Evolutionary conservation across 2,113 vertebrate genomes (phyloP).

Genomic region (Willisornis vidua): DNA sequence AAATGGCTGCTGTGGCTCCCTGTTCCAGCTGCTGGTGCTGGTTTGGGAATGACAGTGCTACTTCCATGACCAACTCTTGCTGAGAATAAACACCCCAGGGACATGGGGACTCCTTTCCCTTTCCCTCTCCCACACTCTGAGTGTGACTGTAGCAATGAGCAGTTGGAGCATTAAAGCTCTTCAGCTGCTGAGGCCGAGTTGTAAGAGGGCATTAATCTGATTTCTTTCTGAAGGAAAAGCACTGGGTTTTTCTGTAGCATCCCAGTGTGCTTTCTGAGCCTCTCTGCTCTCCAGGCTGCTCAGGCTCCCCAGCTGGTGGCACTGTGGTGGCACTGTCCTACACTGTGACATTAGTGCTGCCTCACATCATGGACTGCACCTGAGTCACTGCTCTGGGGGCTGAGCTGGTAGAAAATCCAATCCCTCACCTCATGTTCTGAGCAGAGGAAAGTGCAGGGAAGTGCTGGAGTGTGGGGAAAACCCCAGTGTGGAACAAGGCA

Average conservation of each 20-base stretch:
- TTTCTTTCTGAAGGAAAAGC: neutral
- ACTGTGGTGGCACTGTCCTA: slow-evolving; percentile 55
- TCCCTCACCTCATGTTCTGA: neutral
- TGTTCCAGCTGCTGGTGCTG: neutral
- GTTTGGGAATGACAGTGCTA: neutral
- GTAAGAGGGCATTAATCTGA: neutral
- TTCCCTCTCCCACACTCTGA: neutral
- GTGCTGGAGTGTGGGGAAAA: neutral
- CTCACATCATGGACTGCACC: accelerated
- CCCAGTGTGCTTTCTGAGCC: neutral
- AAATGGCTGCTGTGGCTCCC: neutral
- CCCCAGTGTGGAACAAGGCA: neutral
- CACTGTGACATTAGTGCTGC: neutral
- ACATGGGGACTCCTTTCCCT: accelerated
- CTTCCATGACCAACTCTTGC: neutral
- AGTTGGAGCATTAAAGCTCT: neutral
- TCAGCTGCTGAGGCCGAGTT: neutral
- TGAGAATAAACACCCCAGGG: neutral
- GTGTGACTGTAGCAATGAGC: neutral
- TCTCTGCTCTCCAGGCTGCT: neutral
- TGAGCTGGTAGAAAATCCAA: neutral
- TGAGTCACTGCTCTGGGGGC: neutral
- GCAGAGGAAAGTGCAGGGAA: neutral
- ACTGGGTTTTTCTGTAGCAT: neutral
- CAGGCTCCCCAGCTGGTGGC: slow-evolving; percentile 57